Conservation (phyloP, 2,888 invertebrate genomes). For the Sinohyriopsis cumingii region DNA sequence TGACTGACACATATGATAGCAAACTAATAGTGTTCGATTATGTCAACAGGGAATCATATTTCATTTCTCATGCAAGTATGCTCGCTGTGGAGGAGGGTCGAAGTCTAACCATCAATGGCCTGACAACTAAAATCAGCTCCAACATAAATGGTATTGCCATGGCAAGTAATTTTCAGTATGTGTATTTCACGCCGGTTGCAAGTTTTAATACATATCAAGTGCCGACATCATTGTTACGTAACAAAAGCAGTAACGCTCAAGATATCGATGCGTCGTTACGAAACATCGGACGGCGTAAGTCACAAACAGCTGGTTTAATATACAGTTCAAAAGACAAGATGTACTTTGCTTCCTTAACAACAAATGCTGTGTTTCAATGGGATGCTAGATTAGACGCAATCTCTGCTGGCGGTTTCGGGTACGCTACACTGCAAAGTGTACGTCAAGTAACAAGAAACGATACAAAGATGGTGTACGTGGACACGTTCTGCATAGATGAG, state of each 20-base stretch:
- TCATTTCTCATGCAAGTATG: constrained; percentile 31
- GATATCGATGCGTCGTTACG: constrained; percentile 8
- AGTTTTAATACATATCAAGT: constrained; percentile 24
- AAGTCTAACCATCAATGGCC: constrained; percentile 9
- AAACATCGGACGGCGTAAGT: constrained; percentile 29
- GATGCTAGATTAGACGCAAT: not conserved
- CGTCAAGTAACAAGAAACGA: constrained; percentile 8
- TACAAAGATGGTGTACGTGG: constrained; percentile 22
- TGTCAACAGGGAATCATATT: constrained; percentile 19
- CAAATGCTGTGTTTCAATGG: constrained; percentile 25
- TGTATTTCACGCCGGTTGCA: constrained; percentile 29
- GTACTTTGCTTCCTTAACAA: constrained; percentile 27
- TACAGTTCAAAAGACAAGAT: constrained; percentile 16
- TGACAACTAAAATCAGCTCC: constrained; percentile 6
- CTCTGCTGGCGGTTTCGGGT: no score
- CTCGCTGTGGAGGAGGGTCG: constrained; percentile 11
- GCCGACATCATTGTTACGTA: constrained; percentile 20
- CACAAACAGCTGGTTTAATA: constrained; percentile 32
- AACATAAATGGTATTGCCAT: constrained; percentile 38
- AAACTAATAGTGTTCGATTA: constrained; percentile 30
- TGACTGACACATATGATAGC: constrained; percentile 27
- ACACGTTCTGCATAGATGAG: constrained; percentile 32
- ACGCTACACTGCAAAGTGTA: no score
- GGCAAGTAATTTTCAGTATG: constrained; percentile 21
- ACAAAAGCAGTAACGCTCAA: constrained; percentile 7